These are phyloP conservation scores for Glossosoma conforme DNA, from an alignment of 1,140 invertebrate genomes.

Conservation along the genomic window DNA sequence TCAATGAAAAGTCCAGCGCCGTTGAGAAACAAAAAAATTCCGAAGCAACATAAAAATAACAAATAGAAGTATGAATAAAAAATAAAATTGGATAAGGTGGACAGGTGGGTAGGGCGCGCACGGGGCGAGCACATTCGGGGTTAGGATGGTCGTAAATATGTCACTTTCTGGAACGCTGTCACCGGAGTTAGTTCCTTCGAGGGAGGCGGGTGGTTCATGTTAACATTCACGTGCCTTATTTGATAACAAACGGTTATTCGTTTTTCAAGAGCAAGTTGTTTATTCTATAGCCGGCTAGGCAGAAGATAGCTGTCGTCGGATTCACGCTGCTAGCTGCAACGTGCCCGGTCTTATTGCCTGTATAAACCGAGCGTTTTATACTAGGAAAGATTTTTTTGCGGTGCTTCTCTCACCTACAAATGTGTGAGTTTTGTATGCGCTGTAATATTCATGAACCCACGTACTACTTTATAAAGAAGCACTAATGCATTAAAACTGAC, in stretches of 20 bases:
- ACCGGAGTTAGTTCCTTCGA: conserved; percentile 15
- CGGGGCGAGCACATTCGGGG: conserved; percentile 1
- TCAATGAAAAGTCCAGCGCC: too few species aligned
- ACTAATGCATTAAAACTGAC: too few species aligned
- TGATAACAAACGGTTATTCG: conserved; percentile 32
- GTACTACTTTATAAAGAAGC: too few species aligned
- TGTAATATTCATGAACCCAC: too few species aligned
- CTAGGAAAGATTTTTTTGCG: too few species aligned
- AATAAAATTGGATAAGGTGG: conserved; percentile 26
- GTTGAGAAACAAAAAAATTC: conserved; percentile 2
- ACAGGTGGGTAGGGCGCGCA: not conserved
- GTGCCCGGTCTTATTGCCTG: too few species aligned
- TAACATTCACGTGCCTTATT: conserved; percentile 29
- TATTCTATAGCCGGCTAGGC: too few species aligned
- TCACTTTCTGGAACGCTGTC: conserved; percentile 30
- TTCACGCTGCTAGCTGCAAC: too few species aligned
- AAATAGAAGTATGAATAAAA: conserved; percentile 31
- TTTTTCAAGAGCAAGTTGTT: conserved; percentile 25
- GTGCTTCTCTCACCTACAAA: too few species aligned
- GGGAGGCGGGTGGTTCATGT: conserved; percentile 13
- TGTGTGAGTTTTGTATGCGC: too few species aligned
- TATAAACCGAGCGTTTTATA: too few species aligned
- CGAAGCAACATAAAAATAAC: conserved; percentile 25
- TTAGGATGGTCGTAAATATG: conserved; percentile 31
- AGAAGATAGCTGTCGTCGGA: too few species aligned